Conservation (phyloP, 1,140 invertebrate genomes). For the Trissolcus basalis region DNA sequence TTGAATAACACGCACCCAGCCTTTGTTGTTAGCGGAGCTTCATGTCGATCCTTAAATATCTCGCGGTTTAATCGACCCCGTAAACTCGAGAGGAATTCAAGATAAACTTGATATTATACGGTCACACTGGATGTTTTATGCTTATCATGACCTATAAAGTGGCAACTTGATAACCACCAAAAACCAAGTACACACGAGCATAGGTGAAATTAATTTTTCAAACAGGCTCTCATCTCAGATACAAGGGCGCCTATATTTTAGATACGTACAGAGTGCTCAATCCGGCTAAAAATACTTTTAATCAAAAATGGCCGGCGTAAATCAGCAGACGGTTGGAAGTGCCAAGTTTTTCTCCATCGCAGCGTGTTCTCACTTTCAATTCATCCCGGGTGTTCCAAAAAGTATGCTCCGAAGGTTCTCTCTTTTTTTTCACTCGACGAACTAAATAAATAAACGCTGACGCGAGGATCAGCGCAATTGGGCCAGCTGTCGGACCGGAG, state of each 20-base stretch:
- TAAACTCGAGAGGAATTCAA: slow-evolving; percentile 41
- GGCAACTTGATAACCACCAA: slow-evolving; percentile 34
- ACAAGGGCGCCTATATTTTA: too few relatives aligned
- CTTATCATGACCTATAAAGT: slow-evolving; percentile 48
- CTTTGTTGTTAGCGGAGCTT: slow-evolving; percentile 25
- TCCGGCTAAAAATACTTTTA: too few relatives aligned
- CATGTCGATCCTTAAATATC: slow-evolving; percentile 28
- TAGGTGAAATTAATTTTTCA: too few relatives aligned
- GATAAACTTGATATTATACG: slow-evolving; percentile 40
- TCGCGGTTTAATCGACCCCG: slow-evolving; percentile 25
- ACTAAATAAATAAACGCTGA: background rate
- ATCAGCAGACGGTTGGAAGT: too few relatives aligned
- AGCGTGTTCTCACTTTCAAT: too few relatives aligned
- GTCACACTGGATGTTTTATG: slow-evolving; percentile 45
- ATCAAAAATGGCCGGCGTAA: too few relatives aligned
- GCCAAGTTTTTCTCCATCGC: too few relatives aligned
- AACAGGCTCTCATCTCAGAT: too few relatives aligned
- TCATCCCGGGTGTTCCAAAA: too few relatives aligned
- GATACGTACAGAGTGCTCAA: too few relatives aligned
- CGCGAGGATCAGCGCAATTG: background rate
- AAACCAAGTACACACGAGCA: too few relatives aligned
- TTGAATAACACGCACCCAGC: slow-evolving; percentile 21
- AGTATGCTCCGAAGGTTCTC: too few relatives aligned
- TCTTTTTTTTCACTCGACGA: background rate
- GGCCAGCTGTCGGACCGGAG: slow-evolving; percentile 13